Evolutionary conservation across 1,140 invertebrate genomes (phyloP), one percentile per base, ranked within the genome.

Genomic region (Lutraria rhynchaena): DNA sequence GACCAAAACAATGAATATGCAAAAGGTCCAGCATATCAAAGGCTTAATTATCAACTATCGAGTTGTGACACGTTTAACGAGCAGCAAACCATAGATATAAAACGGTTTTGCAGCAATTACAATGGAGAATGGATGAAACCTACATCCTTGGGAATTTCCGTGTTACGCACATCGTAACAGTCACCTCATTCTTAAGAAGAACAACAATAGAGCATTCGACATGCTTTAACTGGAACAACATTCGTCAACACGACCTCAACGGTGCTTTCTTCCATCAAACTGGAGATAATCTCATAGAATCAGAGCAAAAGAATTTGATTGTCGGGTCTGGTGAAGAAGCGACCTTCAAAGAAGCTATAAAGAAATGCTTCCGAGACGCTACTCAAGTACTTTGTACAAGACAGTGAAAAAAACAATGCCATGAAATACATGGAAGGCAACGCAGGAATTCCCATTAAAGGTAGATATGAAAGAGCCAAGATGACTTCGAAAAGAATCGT

Each of bases 21-120:
- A 63, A 46, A 76, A 58, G 44, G 73, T 76, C 3, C 61, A 76
- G 31, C 73, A 76, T 49, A 0, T 63, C 19, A 76, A 33, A 9
- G 53, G 22, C n/a, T n/a, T n/a, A n/a, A n/a, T n/a, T 3, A 15
- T 61, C 19, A 13, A 60, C 3, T 33, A 76, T 49, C 73, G 57
- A 24, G 73, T 76, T 9, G 27, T 76, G 19, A 49, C 73, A 5
- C 57, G 58, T 5, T 74, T 24, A 29, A 60, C 31, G 33, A 22
- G 17, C 71, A 74, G 24, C 73, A 76, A 61, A 76, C 63, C 3
- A 7, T 17, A 3, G 73, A 63, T 15, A 46, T 63, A 9, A 76
- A 76, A 29, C 27, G 57, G 19, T 76, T 49, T 31, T 76, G 55
- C 24, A 22, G 57, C 13, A 31, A 13, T 17, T 22, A 76, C 0